A percentile compares a stretch with the other conserved stretches of the same genome.
phyloP scores from a whole-genome alignment of 2,113 vertebrate genomes.

The Elephantulus edwardii region DNA sequence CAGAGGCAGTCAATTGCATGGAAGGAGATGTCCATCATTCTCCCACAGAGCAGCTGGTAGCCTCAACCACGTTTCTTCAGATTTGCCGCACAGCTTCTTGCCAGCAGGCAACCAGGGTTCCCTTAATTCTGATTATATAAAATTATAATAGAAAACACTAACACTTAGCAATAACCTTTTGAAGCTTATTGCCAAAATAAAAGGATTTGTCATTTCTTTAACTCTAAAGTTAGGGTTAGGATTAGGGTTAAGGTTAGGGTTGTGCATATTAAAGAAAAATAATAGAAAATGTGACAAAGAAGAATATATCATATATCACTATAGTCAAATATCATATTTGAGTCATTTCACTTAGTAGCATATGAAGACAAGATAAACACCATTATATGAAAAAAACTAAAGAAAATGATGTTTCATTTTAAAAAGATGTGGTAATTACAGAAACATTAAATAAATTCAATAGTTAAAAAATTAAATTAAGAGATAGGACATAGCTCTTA shows the following conservation, averaged over 20 bases:
- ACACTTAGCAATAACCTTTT: background rate
- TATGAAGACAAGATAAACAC: background rate
- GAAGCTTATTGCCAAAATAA: background rate
- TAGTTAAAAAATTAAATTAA: background rate
- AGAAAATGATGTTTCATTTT: slow-evolving; percentile 20
- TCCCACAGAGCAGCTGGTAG: too few relatives aligned
- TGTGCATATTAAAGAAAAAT: background rate
- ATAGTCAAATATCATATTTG: background rate
- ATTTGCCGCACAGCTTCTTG: too few relatives aligned
- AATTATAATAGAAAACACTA: background rate
- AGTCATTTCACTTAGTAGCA: background rate
- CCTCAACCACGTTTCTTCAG: too few relatives aligned
- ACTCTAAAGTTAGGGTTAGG: too few relatives aligned
- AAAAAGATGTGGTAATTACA: background rate
- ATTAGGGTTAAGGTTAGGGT: too few relatives aligned
- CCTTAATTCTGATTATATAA: background rate
- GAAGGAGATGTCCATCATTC: too few relatives aligned
- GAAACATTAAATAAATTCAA: background rate
- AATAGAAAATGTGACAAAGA: background rate
- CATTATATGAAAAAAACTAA: background rate
- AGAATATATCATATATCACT: background rate
- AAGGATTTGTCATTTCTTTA: background rate
- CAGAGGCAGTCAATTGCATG: too few relatives aligned
- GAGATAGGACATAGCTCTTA: too few relatives aligned
- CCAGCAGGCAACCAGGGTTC: too few relatives aligned